phyloP scores from a whole-genome alignment of 2,888 invertebrate species.

The Aspidiotus rigidus region DNA sequence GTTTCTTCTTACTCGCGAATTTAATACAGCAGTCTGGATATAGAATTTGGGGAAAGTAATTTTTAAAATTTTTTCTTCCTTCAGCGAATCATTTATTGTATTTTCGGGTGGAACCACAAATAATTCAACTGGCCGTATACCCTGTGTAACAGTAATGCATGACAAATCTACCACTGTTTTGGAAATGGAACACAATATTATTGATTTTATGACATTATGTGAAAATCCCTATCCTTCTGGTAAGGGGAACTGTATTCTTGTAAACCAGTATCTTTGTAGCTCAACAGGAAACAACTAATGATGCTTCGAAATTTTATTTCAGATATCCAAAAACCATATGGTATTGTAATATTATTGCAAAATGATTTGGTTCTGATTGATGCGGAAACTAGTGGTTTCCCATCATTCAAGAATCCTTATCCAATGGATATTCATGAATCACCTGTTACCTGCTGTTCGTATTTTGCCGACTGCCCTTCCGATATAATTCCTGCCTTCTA shows the following conservation, averaged over 20 bases:
- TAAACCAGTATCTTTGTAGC: no score
- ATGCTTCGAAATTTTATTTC: constrained; percentile 37
- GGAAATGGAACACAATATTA: constrained; percentile 97
- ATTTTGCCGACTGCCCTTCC: constrained; percentile 95
- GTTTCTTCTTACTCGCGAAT: no score
- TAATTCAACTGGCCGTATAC: constrained; percentile 79
- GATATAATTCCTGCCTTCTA: constrained; percentile 97
- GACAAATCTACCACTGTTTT: constrained; percentile 93
- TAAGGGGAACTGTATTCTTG: constrained; percentile 43
- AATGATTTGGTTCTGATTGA: constrained; percentile 98
- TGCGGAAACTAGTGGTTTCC: constrained; percentile 88
- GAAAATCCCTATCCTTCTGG: constrained; percentile 90
- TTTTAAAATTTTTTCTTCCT: background rate
- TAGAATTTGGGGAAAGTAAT: no score
- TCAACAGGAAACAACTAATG: background rate
- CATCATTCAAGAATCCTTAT: constrained; percentile 98
- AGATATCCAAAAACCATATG: constrained; percentile 97
- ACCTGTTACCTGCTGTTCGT: constrained; percentile 91
- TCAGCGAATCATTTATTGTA: constrained; percentile 86
- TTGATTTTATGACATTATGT: constrained; percentile 93
- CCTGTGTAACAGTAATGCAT: constrained; percentile 91
- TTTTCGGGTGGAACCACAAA: constrained; percentile 93
- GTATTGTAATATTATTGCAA: constrained; percentile 92
- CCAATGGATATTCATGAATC: constrained; percentile 99
- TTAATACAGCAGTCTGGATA: no score